Conservation (phyloP, 2,888 invertebrate species). For the Sarcophaga caerulescens region DNA sequence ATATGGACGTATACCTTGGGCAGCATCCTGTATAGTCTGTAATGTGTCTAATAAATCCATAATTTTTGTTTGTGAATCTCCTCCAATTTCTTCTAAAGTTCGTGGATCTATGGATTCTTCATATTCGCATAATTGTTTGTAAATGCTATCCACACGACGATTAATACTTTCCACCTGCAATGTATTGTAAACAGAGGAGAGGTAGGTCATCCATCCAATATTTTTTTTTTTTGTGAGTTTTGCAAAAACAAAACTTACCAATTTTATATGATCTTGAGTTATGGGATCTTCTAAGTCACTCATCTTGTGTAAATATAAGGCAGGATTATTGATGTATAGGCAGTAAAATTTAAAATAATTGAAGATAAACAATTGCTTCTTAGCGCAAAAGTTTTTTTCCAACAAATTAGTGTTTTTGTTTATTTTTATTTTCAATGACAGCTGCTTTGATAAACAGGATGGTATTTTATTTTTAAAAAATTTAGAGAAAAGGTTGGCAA, state of each 20-base stretch:
- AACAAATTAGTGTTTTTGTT: too few relatives aligned
- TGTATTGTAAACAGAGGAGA: not conserved
- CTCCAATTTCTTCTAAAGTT: slow-evolving; percentile 31
- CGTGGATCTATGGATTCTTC: slow-evolving; percentile 60
- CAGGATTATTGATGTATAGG: not conserved
- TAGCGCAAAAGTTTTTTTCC: too few relatives aligned
- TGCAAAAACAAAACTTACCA: slow-evolving; percentile 36
- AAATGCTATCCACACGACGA: slow-evolving; percentile 67
- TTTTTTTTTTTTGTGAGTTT: not conserved
- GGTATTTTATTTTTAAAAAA: too few relatives aligned
- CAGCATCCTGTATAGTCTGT: slow-evolving; percentile 60
- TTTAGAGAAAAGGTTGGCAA: too few relatives aligned
- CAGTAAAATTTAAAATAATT: too few relatives aligned
- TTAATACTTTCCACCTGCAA: slow-evolving; percentile 67
- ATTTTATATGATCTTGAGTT: slow-evolving; percentile 36
- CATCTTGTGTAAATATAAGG: slow-evolving; percentile 13
- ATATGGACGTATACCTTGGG: slow-evolving; percentile 54
- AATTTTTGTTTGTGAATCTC: slow-evolving; percentile 60
- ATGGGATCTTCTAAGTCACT: slow-evolving; percentile 18
- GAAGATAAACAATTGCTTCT: too few relatives aligned
- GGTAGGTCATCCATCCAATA: too few relatives aligned
- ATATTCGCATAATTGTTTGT: slow-evolving; percentile 69
- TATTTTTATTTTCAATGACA: too few relatives aligned
- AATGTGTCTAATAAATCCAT: slow-evolving; percentile 69
- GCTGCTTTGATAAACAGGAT: too few relatives aligned